Percentiles rank a stretch among this genome's conserved stretches.
Conservation (phyloP, 1,140 invertebrate species). For the Lamellibrachia luymesi region DNA sequence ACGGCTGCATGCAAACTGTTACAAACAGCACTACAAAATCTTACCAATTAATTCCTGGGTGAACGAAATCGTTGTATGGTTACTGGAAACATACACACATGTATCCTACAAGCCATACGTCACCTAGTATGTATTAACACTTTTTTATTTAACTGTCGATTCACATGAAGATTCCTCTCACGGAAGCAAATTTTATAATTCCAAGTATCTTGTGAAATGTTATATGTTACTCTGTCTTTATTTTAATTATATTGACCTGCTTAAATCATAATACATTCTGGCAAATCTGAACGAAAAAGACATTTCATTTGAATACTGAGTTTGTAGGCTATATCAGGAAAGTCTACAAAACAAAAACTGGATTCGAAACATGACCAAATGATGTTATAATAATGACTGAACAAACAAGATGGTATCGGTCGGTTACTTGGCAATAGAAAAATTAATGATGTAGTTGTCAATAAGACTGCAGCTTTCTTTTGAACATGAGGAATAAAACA, state of each 20-base stretch:
- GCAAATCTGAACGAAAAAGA: not conserved
- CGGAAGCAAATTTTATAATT: no score
- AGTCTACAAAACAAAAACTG: not conserved
- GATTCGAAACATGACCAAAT: not conserved
- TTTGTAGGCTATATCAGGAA: not conserved
- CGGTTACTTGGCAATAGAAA: not conserved
- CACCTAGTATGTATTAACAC: not conserved
- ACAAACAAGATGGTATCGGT: not conserved
- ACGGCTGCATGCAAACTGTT: not conserved
- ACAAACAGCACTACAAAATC: not conserved
- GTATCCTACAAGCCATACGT: not conserved
- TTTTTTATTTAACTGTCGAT: no score
- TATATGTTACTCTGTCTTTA: not conserved
- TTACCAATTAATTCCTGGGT: slow-evolving; percentile 11
- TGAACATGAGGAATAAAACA: slow-evolving; percentile 16
- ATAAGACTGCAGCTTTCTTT: not conserved
- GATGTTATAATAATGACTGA: not conserved
- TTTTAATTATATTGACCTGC: not conserved
- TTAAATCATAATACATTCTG: not conserved
- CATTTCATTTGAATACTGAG: not conserved
- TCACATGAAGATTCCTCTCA: no score
- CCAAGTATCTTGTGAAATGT: no score
- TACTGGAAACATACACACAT: slow-evolving; percentile 4
- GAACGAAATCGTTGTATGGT: not conserved
- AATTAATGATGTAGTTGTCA: not conserved